Evolutionary conservation across 2,113 vertebrate species (phyloP).

Genomic region (Xiphophorus hellerii): DNA sequence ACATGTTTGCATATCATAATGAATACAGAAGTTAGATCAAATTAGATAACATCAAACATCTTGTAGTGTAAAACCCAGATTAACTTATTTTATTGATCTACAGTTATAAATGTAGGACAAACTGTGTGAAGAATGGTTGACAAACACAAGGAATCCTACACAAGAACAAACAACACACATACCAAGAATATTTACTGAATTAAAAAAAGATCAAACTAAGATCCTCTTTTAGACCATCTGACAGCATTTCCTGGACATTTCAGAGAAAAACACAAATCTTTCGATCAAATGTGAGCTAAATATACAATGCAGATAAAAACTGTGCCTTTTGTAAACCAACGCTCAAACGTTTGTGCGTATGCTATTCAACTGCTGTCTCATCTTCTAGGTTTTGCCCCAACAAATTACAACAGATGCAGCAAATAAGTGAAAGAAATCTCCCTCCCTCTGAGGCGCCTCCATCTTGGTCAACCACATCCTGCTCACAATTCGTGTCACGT

Average conservation of each 20-base stretch:
- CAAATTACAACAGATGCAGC: conserved; percentile 31
- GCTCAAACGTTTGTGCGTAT: not conserved
- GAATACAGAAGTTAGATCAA: not conserved
- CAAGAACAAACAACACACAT: not conserved
- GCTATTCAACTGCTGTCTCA: not conserved
- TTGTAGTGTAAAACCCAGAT: not conserved
- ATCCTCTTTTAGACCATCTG: conserved; percentile 1
- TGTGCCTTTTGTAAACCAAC: conserved; percentile 7
- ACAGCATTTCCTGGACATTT: conserved; percentile 16
- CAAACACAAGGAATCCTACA: not conserved
- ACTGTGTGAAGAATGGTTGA: not conserved
- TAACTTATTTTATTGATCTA: no score
- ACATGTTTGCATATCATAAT: not conserved
- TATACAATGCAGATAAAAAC: not conserved
- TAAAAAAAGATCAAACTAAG: not conserved
- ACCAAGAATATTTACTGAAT: conserved; percentile 4
- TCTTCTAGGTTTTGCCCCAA: not conserved
- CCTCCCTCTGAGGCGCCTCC: conserved; percentile 51
- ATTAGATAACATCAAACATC: not conserved
- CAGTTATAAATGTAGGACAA: not conserved
- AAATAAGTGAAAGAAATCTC: conserved; percentile 43
- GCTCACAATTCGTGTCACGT: conserved; percentile 62
- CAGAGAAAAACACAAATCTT: not conserved
- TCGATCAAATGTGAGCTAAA: not conserved
- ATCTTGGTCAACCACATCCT: conserved; percentile 84